Evolutionary conservation across 2,113 vertebrate species (phyloP).

Genomic region (Baryphthengus martii): DNA sequence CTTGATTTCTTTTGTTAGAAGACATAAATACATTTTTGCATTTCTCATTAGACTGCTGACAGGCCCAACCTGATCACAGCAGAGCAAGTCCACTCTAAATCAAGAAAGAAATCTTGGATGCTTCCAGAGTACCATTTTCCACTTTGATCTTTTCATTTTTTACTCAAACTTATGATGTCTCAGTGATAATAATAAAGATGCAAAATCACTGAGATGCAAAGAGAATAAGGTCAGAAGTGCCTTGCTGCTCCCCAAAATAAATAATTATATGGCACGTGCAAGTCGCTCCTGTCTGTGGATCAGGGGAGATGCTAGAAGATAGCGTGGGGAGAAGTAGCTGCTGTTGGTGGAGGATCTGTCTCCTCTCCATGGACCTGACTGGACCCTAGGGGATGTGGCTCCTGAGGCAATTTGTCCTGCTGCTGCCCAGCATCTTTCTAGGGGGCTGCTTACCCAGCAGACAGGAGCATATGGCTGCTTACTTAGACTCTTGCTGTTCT

Average conservation of each 20-base stretch:
- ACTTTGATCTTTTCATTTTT: neutral
- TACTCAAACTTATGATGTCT: neutral
- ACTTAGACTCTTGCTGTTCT: neutral
- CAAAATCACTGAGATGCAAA: neutral
- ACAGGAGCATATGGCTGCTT: neutral
- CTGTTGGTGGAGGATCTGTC: neutral
- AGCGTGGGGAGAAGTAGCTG: neutral
- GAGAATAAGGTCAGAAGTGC: neutral
- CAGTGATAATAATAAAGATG: neutral
- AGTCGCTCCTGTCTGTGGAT: neutral
- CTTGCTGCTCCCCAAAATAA: neutral
- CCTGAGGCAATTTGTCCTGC: neutral
- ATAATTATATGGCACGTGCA: neutral
- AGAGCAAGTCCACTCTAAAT: neutral
- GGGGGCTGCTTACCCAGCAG: neutral
- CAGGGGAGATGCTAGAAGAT: neutral
- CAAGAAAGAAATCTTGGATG: neutral
- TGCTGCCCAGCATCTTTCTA: neutral
- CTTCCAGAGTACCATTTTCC: neutral
- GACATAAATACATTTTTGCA: neutral
- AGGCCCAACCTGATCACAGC: neutral
- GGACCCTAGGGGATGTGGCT: accelerated
- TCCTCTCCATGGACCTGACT: neutral
- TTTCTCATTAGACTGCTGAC: neutral
- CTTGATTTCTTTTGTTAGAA: constrained; percentile 9